Base-by-base conservation (phyloP, 2,113 vertebrate genomes). In the Crotophaga sulcirostris region DNA sequence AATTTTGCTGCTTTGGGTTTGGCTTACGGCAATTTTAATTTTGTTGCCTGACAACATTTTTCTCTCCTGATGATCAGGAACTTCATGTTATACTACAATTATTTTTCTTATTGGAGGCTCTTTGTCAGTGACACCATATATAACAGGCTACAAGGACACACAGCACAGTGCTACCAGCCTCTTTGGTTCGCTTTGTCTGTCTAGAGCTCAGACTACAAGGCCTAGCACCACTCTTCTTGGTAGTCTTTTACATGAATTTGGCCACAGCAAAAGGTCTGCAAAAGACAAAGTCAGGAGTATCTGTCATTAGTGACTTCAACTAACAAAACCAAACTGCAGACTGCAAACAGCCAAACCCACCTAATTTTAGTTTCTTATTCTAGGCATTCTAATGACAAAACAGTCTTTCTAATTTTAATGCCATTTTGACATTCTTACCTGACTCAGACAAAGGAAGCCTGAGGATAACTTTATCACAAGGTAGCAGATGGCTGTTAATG, bases 401-500 rank as follows among this genome's bases (percentile, higher is more conserved):
- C 17, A 44, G 31, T 23, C 62, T 47, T 76, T 70, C 75, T 14
- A 44, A 25, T 49, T 92, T 86, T 79, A 82, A 93, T 38, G 40
- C 9, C 42, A 45, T 74, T 84, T 84, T 94, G 59, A 63, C 64
- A 47, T 52, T 60, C 82, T 64, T 78, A 64, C 91, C 69, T 78
- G 74, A 34, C 68, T 77, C 33, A 52, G 44, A 59, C 4, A 70
- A 45, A 25, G 28, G 40, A 90, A 94, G 69, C 59, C 85, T 24
- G 59, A 90, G 85, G 91, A 89, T 16, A 90, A 87, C 85, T 92
- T 80, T 73, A 84, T 87, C 82, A 79, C 81, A 55, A 69, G 84
- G 88, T 34, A 89, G 85, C 85, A 96, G 93, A 77, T 92, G 85
- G 73, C 42, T 59, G 44, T 77, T 92, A 93, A 84, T 56, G 85